Evolutionary conservation across 2,888 invertebrate genomes (phyloP).

Genomic region (Pteria penguin): DNA sequence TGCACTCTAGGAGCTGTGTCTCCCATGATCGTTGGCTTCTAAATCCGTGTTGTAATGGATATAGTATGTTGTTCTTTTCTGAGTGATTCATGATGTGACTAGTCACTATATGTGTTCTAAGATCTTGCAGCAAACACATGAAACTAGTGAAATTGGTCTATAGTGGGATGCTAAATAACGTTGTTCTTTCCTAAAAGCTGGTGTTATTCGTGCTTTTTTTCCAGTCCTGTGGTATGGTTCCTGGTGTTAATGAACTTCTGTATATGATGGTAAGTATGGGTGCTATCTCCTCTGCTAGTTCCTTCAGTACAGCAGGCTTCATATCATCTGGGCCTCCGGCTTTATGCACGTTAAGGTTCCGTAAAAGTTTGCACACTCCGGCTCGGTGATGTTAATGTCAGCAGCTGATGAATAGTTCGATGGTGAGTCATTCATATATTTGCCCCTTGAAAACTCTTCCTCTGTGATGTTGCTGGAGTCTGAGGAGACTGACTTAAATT

Average conservation of each 20-base stretch:
- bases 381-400: neutral
- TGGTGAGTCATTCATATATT: too few species aligned
- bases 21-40: conserved; percentile 20
- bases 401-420: neutral
- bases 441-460: neutral
- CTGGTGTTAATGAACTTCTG: neutral
- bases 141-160: conserved; percentile 22
- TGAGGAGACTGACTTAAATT: conserved; percentile 32
- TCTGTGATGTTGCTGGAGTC: neutral
- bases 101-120: conserved; percentile 23
- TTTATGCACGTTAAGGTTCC: conserved; percentile 5
- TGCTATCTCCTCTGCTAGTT: conserved; percentile 15
- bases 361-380: neutral
- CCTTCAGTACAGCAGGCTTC: conserved; percentile 1
- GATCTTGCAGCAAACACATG: conserved; percentile 23
- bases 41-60: conserved; percentile 30
- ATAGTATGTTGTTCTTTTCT: conserved; percentile 9
- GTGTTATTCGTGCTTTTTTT: conserved; percentile 12
- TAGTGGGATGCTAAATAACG: conserved; percentile 8
- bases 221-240: conserved; percentile 10
- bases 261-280: conserved; percentile 13
- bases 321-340: conserved; percentile 2
- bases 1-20: conserved; percentile 19
- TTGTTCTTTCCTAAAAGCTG: conserved; percentile 10
- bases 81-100: conserved; percentile 23